A percentile compares a stretch with the other conserved stretches of the same genome.
These are phyloP conservation scores for Drosophila neotestacea DNA, from an alignment of 2,888 invertebrate genomes.

Conservation along the genomic window DNA sequence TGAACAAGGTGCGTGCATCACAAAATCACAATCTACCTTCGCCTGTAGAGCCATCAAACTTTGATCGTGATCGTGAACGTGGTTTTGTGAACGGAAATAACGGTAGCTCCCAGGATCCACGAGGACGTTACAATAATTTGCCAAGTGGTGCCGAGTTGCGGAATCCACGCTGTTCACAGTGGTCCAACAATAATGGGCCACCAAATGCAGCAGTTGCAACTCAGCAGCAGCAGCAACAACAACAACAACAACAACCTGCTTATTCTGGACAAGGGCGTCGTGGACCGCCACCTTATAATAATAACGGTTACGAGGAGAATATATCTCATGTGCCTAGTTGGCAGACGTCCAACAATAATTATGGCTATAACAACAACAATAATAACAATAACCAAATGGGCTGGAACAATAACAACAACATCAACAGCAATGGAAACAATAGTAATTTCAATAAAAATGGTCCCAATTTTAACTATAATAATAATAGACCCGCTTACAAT, in stretches of 20 bases:
- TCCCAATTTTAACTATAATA: background rate
- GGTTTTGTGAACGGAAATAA: too few species aligned
- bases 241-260: background rate
- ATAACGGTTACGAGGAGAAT: conserved; percentile 10
- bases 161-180: conserved; percentile 30
- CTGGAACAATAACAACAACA: background rate
- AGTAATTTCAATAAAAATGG: background rate
- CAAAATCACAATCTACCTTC: background rate
- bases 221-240: background rate
- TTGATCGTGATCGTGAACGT: background rate
- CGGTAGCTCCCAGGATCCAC: background rate
- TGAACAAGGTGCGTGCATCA: background rate
- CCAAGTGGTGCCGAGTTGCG: background rate
- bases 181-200: conserved; percentile 7
- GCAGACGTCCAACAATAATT: conserved; percentile 7
- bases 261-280: conserved; percentile 3
- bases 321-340: conserved; percentile 4
- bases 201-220: background rate
- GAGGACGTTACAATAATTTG: conserved; percentile 1
- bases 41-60: background rate
- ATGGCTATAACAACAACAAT: conserved; percentile 2
- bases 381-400: background rate
- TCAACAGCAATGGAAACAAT: background rate
- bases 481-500: background rate
- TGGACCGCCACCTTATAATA: background rate